Base-by-base conservation (phyloP, 2,888 invertebrate species). In the Ceramica pisi region DNA sequence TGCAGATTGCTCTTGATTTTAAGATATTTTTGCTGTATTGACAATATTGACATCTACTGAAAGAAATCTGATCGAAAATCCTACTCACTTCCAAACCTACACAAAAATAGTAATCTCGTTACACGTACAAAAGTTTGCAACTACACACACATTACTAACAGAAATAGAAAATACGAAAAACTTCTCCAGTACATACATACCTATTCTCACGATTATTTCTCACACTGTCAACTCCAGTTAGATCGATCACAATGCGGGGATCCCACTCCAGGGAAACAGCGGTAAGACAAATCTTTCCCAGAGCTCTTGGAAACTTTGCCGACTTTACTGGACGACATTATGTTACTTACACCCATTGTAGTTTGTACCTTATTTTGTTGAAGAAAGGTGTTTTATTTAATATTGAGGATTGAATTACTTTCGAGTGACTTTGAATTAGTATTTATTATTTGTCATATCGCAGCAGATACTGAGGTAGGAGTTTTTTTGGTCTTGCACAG, bases 261-360 rank as follows among this genome's bases (percentile, higher is more conserved):
- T 81, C 55, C 65, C 56, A 72, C 85, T 81, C 84, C 59, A 55
- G 81, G 82, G 87, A 81, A 77, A 80, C 74, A 68, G 56, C 70
- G 78, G 69, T 77, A 79, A 86, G 86, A 88, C 87, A 82, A 87
- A 87, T 87, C 82, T 82, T 80, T 78, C 67, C 53, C 66, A 23
- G 56, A 71, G 67, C 78, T 73, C 72, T 73, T 46, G n/a, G 67
- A 46, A 82, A 81, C 35, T 81, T 82, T 68, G 48, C 23, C n/a
- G 63, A 64, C 65, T 70, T 78, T 77, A 46, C 81, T 63, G 59
- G 67, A 74, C 74, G 79, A 50, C 59, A 65, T 75, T 75, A 50
- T 66, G 73, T 77, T 65, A 60, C 71, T 63, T 51, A 64, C 71
- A 64, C 10, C 46, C 16, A 67, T 60, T 71, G 44, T 66, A 50